Evolutionary conservation across 1,140 invertebrate species (phyloP).

Genomic region (Venturia canescens): DNA sequence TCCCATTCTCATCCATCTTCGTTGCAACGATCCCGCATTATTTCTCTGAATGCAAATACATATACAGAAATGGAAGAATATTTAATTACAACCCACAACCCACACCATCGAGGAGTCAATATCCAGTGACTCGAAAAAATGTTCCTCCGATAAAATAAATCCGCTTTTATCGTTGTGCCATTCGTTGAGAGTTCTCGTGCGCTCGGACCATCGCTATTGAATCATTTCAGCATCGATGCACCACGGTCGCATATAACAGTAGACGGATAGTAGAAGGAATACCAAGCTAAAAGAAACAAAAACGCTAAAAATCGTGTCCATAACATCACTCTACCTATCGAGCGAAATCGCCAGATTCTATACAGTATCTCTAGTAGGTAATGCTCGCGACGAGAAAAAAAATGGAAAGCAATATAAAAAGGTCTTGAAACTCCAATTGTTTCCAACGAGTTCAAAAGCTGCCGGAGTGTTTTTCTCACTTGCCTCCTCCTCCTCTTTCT

Average conservation of each 20-base stretch:
- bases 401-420: background rate
- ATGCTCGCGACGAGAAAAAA: background rate
- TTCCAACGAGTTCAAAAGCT: conserved; percentile 28
- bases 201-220: conserved; percentile 3
- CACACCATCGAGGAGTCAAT: background rate
- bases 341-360: conserved; percentile 13
- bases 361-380: background rate
- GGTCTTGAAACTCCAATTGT: conserved; percentile 39
- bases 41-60: background rate
- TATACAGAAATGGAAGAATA: background rate
- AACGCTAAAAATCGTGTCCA: background rate
- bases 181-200: background rate
- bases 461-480: background rate
- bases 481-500: background rate
- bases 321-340: background rate
- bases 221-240: conserved; percentile 40
- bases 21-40: no score
- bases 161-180: background rate
- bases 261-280: background rate
- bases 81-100: background rate
- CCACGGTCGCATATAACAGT: background rate
- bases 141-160: background rate
- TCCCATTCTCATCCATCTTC: no score
- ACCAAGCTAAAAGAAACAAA: background rate
- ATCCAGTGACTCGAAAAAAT: background rate